These are phyloP conservation scores for Mastomys coucha DNA, from an alignment of 2,113 vertebrate species.

Conservation along the genomic window DNA sequence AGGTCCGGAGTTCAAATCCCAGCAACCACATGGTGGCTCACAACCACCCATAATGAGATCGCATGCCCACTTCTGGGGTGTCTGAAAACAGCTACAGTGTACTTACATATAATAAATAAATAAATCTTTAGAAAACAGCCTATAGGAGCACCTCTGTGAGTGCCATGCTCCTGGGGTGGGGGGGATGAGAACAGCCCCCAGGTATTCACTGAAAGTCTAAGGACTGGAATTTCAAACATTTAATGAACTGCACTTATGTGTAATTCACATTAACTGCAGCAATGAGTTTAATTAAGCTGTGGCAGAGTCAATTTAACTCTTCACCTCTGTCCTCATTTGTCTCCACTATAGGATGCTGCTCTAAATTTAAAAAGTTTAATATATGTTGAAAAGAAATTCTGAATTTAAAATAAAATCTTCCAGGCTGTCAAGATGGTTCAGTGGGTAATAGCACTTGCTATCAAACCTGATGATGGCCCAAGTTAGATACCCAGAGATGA, in stretches of 20 bases:
- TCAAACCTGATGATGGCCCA: not conserved
- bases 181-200: not conserved
- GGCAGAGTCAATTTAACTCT: constrained; percentile 43
- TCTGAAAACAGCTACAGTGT: no score
- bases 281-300: constrained; percentile 59
- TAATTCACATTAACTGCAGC: constrained; percentile 43
- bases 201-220: not conserved
- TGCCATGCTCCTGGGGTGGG: not conserved
- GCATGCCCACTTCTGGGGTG: no score
- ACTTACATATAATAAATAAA: no score
- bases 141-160: not conserved
- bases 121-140: no score
- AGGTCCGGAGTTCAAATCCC: no score
- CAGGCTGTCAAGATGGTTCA: not conserved
- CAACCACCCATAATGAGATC: no score
- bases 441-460: no score
- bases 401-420: not conserved
- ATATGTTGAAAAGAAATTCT: not conserved
- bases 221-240: not conserved
- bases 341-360: not conserved
- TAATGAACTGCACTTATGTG: constrained; percentile 21
- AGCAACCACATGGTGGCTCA: no score
- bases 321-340: not conserved
- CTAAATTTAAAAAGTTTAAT: not conserved
- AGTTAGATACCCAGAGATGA: not conserved